Conservation (phyloP, 2,797 vertebrate species). For the Smutsia gigantea region DNA sequence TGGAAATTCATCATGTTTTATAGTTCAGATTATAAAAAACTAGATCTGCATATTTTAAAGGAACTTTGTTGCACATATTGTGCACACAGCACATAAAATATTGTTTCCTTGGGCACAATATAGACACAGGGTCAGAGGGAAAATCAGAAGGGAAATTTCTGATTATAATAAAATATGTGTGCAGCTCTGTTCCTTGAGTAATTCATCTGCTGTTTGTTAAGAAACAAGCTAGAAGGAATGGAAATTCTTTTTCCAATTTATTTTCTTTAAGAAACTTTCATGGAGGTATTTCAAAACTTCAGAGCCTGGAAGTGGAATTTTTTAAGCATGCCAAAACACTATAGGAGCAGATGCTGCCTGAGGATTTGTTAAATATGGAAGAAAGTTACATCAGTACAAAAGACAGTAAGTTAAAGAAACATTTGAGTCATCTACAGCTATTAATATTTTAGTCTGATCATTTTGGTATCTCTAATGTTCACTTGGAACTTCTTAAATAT, state of each 20-base stretch:
- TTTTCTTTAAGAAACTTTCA: conserved; percentile 59
- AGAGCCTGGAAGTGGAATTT: conserved; percentile 24
- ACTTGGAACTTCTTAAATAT: conserved; percentile 45
- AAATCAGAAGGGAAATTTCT: conserved; percentile 8
- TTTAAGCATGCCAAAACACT: conserved; percentile 59
- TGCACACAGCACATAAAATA: not conserved
- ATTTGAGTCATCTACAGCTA: conserved; percentile 13
- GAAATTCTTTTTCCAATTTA: conserved; percentile 52
- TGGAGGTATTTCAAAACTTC: conserved; percentile 48
- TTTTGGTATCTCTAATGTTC: conserved; percentile 43
- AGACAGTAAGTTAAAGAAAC: conserved; percentile 38
- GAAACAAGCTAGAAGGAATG: conserved; percentile 27
- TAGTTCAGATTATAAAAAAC: conserved; percentile 38
- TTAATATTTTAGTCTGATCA: conserved; percentile 49
- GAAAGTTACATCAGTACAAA: conserved; percentile 66
- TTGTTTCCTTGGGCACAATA: not conserved
- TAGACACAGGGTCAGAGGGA: not conserved
- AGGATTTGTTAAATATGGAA: not conserved
- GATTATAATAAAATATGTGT: conserved; percentile 11
- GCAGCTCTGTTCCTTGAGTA: not conserved
- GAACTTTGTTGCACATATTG: not conserved
- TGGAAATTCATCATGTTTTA: conserved; percentile 28
- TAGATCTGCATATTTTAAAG: not conserved
- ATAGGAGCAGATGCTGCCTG: conserved; percentile 54
- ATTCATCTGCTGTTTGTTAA: conserved; percentile 49